Conservation (phyloP, 92 coral and sea anemone genomes). For the Zoanthus sansibaricus region DNA sequence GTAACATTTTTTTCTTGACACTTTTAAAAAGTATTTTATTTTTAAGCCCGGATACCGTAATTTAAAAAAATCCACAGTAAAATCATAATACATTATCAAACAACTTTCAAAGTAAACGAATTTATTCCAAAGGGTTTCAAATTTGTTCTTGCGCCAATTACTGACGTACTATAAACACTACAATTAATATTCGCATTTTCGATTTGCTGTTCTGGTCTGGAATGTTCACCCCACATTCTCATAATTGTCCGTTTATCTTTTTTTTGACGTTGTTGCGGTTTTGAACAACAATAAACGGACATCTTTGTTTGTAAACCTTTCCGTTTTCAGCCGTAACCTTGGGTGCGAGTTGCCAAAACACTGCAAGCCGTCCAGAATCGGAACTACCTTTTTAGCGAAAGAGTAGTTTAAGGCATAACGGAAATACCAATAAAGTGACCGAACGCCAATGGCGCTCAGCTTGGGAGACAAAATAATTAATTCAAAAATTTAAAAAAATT, state of each 20-base stretch:
- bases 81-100: no score
- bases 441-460: slow-evolving; percentile 9
- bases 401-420: slow-evolving; percentile 45
- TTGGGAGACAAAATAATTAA: background rate
- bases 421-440: slow-evolving; percentile 41
- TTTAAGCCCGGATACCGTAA: no score
- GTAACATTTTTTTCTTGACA: no score
- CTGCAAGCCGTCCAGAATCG: slow-evolving; percentile 1
- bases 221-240: slow-evolving; percentile 4
- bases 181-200: background rate
- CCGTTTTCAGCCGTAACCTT: slow-evolving; percentile 17
- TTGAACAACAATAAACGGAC: slow-evolving; percentile 24
- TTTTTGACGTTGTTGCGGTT: slow-evolving; percentile 41
- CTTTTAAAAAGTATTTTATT: no score
- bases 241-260: background rate
- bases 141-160: background rate
- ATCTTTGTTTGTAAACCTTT: background rate
- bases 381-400: slow-evolving; percentile 32
- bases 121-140: no score
- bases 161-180: background rate
- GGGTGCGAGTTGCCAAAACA: slow-evolving; percentile 22
- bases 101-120: no score
- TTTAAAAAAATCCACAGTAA: no score
- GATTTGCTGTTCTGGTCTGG: background rate
- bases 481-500: slow-evolving; percentile 6